Evolutionary conservation across 2,113 vertebrate genomes (phyloP).

Genomic region (Coptodon rendalli): DNA sequence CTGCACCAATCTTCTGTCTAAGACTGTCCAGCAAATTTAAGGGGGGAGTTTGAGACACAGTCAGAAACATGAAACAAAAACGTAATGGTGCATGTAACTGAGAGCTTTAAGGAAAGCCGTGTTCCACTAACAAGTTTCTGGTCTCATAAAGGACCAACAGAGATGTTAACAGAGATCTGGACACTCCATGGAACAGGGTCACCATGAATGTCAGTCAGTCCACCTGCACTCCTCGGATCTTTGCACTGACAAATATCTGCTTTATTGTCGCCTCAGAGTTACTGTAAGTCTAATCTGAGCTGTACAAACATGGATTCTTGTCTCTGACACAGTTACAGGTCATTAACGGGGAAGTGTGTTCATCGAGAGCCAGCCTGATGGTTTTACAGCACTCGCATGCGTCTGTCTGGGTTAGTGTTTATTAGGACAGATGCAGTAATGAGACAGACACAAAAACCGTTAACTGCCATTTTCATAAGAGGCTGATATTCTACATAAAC

Average conservation of each 20-base stretch:
- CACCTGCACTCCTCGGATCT: neutral
- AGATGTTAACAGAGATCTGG: neutral
- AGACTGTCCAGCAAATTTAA: neutral
- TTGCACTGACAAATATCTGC: neutral
- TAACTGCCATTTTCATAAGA: neutral
- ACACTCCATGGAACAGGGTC: neutral
- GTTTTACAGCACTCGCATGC: neutral
- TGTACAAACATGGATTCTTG: neutral
- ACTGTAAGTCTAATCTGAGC: neutral
- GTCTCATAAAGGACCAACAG: neutral
- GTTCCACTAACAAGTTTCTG: neutral
- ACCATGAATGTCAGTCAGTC: neutral
- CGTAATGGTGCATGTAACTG: neutral
- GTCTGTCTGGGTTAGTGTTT: neutral
- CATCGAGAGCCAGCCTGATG: neutral
- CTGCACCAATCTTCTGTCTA: neutral
- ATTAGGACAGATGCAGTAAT: neutral
- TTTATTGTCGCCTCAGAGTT: neutral
- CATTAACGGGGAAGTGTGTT: neutral
- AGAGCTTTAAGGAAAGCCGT: neutral
- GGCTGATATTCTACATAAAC: neutral
- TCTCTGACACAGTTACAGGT: neutral
- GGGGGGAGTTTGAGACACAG: neutral
- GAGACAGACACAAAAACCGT: neutral
- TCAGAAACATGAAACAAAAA: neutral